phyloP scores from a whole-genome alignment of 1,140 invertebrate species.

The Cepaea nemoralis region DNA sequence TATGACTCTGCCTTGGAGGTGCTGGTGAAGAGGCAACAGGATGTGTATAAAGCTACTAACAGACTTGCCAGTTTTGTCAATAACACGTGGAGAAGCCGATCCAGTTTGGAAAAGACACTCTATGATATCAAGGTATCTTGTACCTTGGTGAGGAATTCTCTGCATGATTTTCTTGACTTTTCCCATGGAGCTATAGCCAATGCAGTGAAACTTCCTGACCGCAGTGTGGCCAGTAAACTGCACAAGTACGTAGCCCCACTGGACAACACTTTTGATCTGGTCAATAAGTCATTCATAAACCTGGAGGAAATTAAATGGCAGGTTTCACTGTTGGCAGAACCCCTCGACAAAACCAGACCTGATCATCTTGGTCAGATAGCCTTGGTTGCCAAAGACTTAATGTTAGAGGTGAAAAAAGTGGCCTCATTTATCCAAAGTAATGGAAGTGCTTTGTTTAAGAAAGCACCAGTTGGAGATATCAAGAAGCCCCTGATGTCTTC shows the following conservation, averaged over 20 bases:
- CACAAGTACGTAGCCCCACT: constrained; percentile 81
- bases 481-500: constrained; percentile 42
- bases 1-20: constrained; percentile 87
- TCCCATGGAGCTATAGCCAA: constrained; percentile 89
- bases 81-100: constrained; percentile 83
- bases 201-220: constrained; percentile 86
- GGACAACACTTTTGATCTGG: constrained; percentile 80
- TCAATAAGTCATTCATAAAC: constrained; percentile 80
- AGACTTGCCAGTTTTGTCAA: constrained; percentile 83
- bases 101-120: constrained; percentile 79
- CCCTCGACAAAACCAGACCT: constrained; percentile 69
- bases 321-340: constrained; percentile 76
- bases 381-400: constrained; percentile 85
- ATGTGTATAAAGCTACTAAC: constrained; percentile 71
- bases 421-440: constrained; percentile 92
- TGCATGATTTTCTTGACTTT: constrained; percentile 89
- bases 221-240: constrained; percentile 73
- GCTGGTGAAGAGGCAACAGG: constrained; percentile 83
- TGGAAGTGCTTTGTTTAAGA: constrained; percentile 80
- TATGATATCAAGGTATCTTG: constrained; percentile 86
- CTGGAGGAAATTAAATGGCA: constrained; percentile 86
- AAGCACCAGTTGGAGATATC: constrained; percentile 43
- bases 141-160: constrained; percentile 80
- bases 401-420: constrained; percentile 87
- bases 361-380: constrained; percentile 90